Base-by-base conservation (phyloP, 1,140 invertebrate species). In the Temnothorax curvispinosus region DNA sequence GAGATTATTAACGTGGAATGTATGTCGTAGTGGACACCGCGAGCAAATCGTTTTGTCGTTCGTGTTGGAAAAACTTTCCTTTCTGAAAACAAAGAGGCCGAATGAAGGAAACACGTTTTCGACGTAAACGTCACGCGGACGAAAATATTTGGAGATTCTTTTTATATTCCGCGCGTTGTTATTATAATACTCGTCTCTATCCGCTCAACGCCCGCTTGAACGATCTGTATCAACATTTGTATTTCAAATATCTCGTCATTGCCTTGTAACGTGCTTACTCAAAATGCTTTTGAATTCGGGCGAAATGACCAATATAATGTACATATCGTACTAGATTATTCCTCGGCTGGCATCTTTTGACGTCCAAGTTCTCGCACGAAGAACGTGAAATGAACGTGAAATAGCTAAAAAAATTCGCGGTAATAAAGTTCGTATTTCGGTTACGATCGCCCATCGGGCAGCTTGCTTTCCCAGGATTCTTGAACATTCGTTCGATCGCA, bases 261-360 rank as follows among this genome's bases (percentile, higher is more conserved):
- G 38, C 32, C 50, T 35, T 54, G 62, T 41, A 62, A 47, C 32
- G 44, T 44, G 44, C 58, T 18, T 38, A 50, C 60, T 64, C 44
- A 81, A 69, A 69, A 81, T 54, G 64, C 64, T 81, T 80, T 81
- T 8, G 50, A 52, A 50, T 21, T 71, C 15, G 35, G 47, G 13
- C 44, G n/a, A 69, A 69, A 52, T 69, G 44, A 69, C 8, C 64
- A 52, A 81, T 71, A 81, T 71, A 81, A 56, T 54, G 35, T 81
- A 81, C n/a, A 81, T 54, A 80, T 80, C 35, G 54, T 18, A 32
- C 15, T 35, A n/a, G 21, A 71, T 56, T 71, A 81, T 5, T 54
- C 35, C 3, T 71, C 13, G 38, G 8, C 47, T 21, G 52, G 38
- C 44, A 80, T 21, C n/a, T 41, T 41, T 69, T 15, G 15, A 41